Evolutionary conservation across 2,113 vertebrate genomes (phyloP).

Genomic region (Grantiella picta): DNA sequence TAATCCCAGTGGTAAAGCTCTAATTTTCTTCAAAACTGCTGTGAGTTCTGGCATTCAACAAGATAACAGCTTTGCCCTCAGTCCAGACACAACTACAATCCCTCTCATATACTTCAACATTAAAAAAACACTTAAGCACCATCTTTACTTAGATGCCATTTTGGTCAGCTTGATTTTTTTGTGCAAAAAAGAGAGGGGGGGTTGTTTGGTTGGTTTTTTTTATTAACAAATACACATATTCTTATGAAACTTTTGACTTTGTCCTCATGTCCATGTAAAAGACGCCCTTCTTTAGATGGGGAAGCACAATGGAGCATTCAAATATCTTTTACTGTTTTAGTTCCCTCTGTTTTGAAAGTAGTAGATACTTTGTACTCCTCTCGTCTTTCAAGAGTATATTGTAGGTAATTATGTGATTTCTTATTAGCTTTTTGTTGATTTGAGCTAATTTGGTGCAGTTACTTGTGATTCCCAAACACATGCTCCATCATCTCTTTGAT

Average conservation of each 20-base stretch:
- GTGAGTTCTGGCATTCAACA: not conserved
- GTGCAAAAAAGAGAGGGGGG: not conserved
- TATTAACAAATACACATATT: not conserved
- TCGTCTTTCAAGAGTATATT: not conserved
- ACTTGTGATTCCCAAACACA: conserved; percentile 12
- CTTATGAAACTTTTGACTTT: not conserved
- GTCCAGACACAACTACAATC: not conserved
- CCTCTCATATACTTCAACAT: not conserved
- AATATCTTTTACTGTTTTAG: not conserved
- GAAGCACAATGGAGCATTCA: not conserved
- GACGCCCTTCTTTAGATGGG: not conserved
- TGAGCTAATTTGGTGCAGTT: conserved; percentile 16
- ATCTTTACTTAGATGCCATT: not conserved
- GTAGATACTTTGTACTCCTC: not conserved
- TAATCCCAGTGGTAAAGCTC: not conserved
- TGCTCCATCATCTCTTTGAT: conserved; percentile 1
- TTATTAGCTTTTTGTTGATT: conserved; percentile 44
- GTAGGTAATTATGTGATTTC: conserved; percentile 3
- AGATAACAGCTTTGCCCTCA: not conserved
- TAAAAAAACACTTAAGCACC: not conserved
- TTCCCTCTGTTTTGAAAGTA: not conserved
- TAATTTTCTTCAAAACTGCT: not conserved
- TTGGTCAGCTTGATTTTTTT: not conserved
- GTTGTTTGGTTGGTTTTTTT: not conserved
- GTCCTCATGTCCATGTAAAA: not conserved